These are phyloP conservation scores for Meteorus colon DNA, from an alignment of 2,888 invertebrate species.

Conservation along the genomic window DNA sequence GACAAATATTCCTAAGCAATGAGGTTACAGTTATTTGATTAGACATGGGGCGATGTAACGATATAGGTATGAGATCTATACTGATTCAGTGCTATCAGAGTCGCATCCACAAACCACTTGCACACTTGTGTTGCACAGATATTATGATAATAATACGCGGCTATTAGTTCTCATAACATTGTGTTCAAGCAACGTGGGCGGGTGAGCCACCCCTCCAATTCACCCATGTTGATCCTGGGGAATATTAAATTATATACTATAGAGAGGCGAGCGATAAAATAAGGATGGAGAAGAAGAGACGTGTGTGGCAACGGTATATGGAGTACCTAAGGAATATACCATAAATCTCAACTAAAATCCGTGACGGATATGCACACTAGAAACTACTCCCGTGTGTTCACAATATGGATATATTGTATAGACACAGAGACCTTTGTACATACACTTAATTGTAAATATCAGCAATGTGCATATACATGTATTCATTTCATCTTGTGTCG, in stretches of 20 bases:
- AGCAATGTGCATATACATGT: neutral
- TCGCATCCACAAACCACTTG: neutral
- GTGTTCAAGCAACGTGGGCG: slow-evolving; percentile 12
- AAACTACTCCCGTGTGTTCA: neutral
- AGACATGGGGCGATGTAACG: neutral
- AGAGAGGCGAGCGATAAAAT: neutral
- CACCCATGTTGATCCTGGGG: slow-evolving; percentile 5
- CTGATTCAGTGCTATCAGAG: neutral
- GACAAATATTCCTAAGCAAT: neutral
- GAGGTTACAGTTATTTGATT: neutral
- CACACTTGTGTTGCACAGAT: slow-evolving; percentile 12
- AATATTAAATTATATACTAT: slow-evolving; percentile 18
- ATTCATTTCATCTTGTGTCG: slow-evolving; percentile 1
- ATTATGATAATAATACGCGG: slow-evolving; percentile 12
- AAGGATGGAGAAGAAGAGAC: neutral
- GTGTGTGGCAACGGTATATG: neutral
- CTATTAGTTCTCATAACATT: slow-evolving; percentile 25
- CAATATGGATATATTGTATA: neutral
- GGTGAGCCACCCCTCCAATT: slow-evolving; percentile 6
- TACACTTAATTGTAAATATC: neutral
- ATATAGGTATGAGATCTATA: neutral
- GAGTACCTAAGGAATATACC: neutral
- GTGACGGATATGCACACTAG: slow-evolving; percentile 11
- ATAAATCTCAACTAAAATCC: slow-evolving; percentile 24
- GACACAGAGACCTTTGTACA: no score